Percentiles rank a stretch among this genome's conserved stretches.
Conservation (phyloP, 2,888 invertebrate genomes). For the Formica aserva region DNA sequence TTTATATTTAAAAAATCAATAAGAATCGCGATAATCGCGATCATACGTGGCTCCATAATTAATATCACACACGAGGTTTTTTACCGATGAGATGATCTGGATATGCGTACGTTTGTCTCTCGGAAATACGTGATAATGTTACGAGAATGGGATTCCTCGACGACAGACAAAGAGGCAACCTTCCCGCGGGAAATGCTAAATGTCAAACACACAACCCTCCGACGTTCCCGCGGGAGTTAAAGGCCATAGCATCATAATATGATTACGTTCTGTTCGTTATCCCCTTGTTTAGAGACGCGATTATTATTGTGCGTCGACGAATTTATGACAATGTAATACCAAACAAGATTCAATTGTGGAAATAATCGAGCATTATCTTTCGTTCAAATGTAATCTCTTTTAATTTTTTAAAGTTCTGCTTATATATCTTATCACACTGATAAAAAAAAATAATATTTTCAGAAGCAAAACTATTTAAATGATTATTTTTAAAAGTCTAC, state of each 20-base stretch:
- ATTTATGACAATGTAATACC: constrained; percentile 57
- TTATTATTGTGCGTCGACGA: constrained; percentile 62
- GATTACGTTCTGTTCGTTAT: constrained; percentile 80
- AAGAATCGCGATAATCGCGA: neutral
- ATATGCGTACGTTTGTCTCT: constrained; percentile 24
- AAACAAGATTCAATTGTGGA: constrained; percentile 47
- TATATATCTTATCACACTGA: neutral
- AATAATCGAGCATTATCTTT: neutral
- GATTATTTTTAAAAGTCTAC: neutral
- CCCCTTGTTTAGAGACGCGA: constrained; percentile 74
- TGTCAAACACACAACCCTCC: constrained; percentile 82
- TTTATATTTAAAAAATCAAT: neutral
- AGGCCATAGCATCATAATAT: constrained; percentile 83
- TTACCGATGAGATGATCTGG: constrained; percentile 16
- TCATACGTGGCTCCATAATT: neutral
- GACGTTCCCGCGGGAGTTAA: constrained; percentile 79
- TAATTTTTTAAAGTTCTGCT: neutral
- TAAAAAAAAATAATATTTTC: neutral
- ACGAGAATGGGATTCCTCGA: constrained; percentile 66
- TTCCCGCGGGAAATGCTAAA: constrained; percentile 83
- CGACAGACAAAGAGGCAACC: constrained; percentile 71
- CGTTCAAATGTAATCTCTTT: neutral
- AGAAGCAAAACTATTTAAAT: neutral
- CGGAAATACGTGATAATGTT: constrained; percentile 64
- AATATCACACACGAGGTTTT: neutral